Evolutionary conservation across 2,888 invertebrate genomes (phyloP).

Genomic region (Machimus atricapillus): DNA sequence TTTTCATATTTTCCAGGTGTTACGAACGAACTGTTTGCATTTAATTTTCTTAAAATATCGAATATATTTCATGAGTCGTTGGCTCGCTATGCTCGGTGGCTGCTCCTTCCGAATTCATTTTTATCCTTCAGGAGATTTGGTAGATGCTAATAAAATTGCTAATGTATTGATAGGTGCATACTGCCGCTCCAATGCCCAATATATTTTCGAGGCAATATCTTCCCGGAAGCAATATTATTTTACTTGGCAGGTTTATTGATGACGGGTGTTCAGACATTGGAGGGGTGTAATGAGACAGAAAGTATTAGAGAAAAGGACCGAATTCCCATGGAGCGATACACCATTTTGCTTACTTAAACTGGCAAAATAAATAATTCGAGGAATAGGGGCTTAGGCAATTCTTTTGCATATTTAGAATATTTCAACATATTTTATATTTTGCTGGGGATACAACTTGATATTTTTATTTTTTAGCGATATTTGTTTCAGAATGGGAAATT

Average conservation of each 20-base stretch:
- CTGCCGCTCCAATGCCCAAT: neutral
- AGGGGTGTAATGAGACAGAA: constrained; percentile 14
- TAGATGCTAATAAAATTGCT: constrained; percentile 27
- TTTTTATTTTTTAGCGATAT: neutral
- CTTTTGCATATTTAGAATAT: neutral
- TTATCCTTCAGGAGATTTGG: neutral
- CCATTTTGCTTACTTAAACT: neutral
- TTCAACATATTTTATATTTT: neutral
- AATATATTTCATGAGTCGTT: constrained; percentile 6
- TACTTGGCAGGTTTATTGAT: constrained; percentile 33
- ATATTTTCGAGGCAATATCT: neutral
- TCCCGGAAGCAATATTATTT: neutral
- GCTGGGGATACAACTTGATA: neutral
- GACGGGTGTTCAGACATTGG: neutral
- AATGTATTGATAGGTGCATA: constrained; percentile 23
- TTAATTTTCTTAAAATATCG: constrained; percentile 32
- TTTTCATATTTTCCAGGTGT: constrained; percentile 34
- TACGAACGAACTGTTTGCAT: constrained; percentile 19
- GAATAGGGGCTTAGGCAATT: neutral
- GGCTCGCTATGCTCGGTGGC: neutral
- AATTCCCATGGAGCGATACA: neutral
- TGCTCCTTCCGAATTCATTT: neutral
- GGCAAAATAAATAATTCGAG: neutral
- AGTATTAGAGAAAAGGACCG: neutral
- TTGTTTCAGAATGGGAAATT: no score